Percentiles rank a stretch among this genome's conserved stretches.
Conservation (phyloP, 2,797 vertebrate genomes). For the Pangasius krempfi region DNA sequence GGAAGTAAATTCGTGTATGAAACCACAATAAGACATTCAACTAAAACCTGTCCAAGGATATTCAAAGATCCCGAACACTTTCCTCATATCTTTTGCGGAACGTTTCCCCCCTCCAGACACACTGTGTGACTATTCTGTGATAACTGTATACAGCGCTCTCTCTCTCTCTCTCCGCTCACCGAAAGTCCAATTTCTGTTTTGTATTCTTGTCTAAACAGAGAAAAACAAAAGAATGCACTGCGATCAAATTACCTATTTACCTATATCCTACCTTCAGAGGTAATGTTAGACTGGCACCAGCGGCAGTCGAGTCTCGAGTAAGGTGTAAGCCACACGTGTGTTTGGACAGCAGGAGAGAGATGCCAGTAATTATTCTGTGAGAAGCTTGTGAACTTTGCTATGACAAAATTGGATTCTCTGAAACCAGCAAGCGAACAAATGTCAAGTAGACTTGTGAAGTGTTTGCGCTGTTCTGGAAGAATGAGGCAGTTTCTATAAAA, state of each 20-base stretch:
- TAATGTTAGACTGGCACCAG: background rate
- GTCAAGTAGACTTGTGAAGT: background rate
- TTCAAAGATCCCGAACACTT: background rate
- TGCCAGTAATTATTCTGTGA: background rate
- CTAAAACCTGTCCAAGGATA: background rate
- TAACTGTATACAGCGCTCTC: background rate
- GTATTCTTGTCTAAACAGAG: background rate
- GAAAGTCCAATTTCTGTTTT: background rate
- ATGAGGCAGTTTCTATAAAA: background rate
- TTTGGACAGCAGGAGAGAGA: background rate
- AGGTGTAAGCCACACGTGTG: background rate
- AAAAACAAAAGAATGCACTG: background rate
- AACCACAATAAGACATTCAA: background rate
- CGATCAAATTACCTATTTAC: background rate
- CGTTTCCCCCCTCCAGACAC: background rate
- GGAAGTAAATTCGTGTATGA: background rate
- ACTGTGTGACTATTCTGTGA: background rate
- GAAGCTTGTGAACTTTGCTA: conserved; percentile 20
- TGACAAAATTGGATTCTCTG: conserved; percentile 5
- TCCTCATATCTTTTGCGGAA: background rate
- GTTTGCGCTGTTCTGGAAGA: background rate
- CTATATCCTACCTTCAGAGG: background rate
- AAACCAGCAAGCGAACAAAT: conserved; percentile 10
- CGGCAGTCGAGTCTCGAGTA: background rate
- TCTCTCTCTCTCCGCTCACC: background rate